A percentile compares a stretch with the other conserved stretches of the same genome.
phyloP scores from a whole-genome alignment of 2,113 vertebrate species.

The Mungos mungo region DNA sequence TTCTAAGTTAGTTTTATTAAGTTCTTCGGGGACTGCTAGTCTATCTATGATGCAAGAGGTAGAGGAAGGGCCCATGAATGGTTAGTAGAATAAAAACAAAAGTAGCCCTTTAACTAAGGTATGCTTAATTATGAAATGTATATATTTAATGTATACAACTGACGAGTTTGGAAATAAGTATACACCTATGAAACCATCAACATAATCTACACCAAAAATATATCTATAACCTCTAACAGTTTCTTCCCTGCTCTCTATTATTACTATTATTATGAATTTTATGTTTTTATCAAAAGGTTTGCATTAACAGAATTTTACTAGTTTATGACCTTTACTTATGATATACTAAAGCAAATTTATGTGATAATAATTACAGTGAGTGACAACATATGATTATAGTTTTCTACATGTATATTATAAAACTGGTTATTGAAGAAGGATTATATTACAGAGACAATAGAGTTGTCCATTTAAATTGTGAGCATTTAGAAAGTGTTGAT shows the following conservation, averaged over 20 bases:
- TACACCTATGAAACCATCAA: too few relatives aligned
- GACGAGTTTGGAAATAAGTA: too few relatives aligned
- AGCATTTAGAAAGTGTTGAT: background rate
- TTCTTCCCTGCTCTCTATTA: background rate
- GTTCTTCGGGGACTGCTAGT: background rate
- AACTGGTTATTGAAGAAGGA: background rate
- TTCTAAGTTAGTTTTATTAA: background rate
- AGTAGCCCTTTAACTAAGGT: background rate
- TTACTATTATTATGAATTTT: background rate
- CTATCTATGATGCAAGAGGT: background rate
- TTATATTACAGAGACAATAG: background rate
- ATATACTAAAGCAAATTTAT: background rate
- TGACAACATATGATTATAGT: background rate
- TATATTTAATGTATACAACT: background rate
- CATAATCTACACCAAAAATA: background rate
- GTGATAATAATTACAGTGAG: background rate
- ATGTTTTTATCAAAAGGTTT: background rate
- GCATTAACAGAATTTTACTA: background rate
- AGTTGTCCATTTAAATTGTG: background rate
- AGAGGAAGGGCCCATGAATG: background rate
- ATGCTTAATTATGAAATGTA: background rate
- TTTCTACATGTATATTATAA: background rate
- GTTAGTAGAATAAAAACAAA: background rate
- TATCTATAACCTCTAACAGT: background rate
- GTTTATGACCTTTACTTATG: background rate